Evolutionary conservation across 2,113 vertebrate genomes (phyloP), one percentile per base, ranked within the genome.

Genomic region (Sula dactylatra): DNA sequence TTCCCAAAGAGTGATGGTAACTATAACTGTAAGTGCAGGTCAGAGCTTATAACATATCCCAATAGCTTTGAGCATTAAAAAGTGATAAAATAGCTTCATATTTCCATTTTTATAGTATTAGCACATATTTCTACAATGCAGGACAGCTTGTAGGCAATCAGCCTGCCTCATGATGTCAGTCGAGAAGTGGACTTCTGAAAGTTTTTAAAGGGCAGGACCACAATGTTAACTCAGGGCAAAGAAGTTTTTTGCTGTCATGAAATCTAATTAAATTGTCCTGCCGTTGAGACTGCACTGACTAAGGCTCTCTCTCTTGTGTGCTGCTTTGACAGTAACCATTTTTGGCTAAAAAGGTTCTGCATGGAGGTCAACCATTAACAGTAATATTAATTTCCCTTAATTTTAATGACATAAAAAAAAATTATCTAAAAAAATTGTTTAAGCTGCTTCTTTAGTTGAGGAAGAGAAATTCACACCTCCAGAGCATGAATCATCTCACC

Each of bases 81-180:
- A 82, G 61, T 71, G 67, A 96, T 95, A 96, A 97, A 92, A 69
- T 58, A 77, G 26, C 58, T 69, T 54, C 71, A 77, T 58, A 95
- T 96, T 98, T 97, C 92, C 93, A 93, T 97, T 97, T 97, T 96
- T 94, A 97, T 80, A 73, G 47, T 56, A 29, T 34, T 36, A 91
- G 59, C 40, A 80, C 82, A 96, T 95, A 82, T 93, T 94, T 88
- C 86, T 65, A 24, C 52, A 86, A 10, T 74, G 52, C 36, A 86
- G 72, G 40, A 93, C 69, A 94, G 50, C 40, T 77, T 88, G 55
- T 65, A 88, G 84, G 73, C 80, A 87, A 89, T 94, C 92, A 95
- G 18, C 17, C 15, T 56, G 72, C 82, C 64, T 85, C 83, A 83
- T 50, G 64, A 36, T 91, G 29, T 91, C 65, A 90, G 38, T 56